Conservation (phyloP, 2,797 vertebrate genomes). For the Falco biarmicus region DNA sequence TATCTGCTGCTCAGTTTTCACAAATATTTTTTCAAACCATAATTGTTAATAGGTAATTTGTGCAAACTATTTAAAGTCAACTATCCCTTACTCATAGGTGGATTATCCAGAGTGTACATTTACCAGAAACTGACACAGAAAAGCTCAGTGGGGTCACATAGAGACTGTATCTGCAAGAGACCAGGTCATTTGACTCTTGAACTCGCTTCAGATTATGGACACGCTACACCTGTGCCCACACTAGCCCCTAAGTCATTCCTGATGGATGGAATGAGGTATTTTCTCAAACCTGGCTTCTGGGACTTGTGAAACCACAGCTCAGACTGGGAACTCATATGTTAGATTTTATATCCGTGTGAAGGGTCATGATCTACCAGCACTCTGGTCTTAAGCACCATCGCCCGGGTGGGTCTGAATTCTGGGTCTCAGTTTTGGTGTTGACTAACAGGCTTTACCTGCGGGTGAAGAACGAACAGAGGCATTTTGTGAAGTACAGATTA, state of each 20-base stretch:
- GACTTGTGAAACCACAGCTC: background rate
- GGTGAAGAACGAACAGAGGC: background rate
- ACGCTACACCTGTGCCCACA: accelerated
- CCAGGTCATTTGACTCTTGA: too few species aligned
- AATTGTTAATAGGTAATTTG: background rate
- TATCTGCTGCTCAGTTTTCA: background rate
- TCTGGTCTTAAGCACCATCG: background rate
- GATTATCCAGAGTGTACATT: background rate
- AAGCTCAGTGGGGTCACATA: accelerated
- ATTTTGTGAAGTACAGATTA: background rate
- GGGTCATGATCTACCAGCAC: accelerated
- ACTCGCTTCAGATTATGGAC: background rate
- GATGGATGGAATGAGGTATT: background rate
- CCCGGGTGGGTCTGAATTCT: background rate
- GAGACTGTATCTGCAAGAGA: background rate
- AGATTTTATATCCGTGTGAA: accelerated
- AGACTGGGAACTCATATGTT: accelerated
- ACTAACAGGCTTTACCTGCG: background rate
- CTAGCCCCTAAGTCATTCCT: background rate
- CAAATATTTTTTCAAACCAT: background rate
- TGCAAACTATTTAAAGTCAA: background rate
- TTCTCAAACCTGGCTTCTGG: background rate
- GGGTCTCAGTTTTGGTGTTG: background rate
- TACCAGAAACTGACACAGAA: background rate
- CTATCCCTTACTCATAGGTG: background rate